Base-by-base conservation (phyloP, 2,888 invertebrate species). In the Tachina grossa region DNA sequence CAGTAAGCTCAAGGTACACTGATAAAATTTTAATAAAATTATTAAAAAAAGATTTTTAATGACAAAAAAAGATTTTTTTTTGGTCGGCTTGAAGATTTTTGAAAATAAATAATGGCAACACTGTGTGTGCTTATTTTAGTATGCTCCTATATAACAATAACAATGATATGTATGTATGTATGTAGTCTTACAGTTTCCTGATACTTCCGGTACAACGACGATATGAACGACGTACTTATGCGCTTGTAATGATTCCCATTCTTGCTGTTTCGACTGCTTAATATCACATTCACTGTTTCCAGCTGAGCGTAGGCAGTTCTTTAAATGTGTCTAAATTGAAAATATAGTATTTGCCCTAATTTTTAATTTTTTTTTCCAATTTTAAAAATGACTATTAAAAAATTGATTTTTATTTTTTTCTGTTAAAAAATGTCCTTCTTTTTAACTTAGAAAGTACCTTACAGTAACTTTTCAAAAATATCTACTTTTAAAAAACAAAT, bases 131-230 rank as follows among this genome's bases (percentile, higher is more conserved):
- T 55, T 8, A 8, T 66, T 55, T 16, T 16, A 19, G 39, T 68
- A 11, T 41, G 59, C 47, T 75, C 16, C 19, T 39, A 63, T 16
- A n/a, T 11, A 16, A 53, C 71, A 47, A 43, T 51, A 71, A 57
- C 74, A 49, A 65, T 71, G 51, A 76, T 80, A 57, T 77, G 31
- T 31, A 31, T 4, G 31, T 31, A 31, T 4, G 31, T 31, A 31
- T 31, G 77, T 49, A 74, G 47, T 84, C 84, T 69, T 81, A 72
- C 75, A 77, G 81, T 84, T 81, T 84, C 84, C 84, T 81, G 72
- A 81, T 84, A 81, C 84, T 84, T 84, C 84, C 84, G 84, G 84
- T 81, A 72, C 77, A 77, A 81, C 55, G 59, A 55, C 55, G 59
- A 55, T 77, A 72, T 74, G 14, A 65, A 69, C 71, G 51, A 57